These are phyloP conservation scores for Acrossocheilus fasciatus DNA, from an alignment of 2,797 vertebrate genomes.

Conservation along the genomic window DNA sequence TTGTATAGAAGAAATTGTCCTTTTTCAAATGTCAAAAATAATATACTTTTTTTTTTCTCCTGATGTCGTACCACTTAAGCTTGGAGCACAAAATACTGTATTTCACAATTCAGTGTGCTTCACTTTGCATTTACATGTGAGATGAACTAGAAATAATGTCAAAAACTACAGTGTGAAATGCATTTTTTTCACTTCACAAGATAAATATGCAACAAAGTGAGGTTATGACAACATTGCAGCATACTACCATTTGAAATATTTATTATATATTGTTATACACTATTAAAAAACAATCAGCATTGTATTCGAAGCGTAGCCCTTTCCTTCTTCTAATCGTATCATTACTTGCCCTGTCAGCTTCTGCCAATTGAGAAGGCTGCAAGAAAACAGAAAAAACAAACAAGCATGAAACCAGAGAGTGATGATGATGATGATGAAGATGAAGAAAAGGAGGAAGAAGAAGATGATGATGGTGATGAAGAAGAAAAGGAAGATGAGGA, in stretches of 20 bases:
- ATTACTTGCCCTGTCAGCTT: slow-evolving; percentile 76
- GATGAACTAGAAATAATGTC: neutral
- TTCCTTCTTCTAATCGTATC: neutral
- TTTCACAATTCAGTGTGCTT: neutral
- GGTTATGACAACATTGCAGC: neutral
- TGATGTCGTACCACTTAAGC: too few species aligned
- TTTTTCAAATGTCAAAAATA: neutral
- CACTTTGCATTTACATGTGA: neutral
- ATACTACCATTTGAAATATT: neutral
- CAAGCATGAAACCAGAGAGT: slow-evolving; percentile 58
- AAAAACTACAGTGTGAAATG: neutral
- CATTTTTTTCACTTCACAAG: neutral
- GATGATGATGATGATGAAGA: slow-evolving; percentile 82
- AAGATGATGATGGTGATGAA: slow-evolving; percentile 62
- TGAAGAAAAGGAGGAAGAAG: slow-evolving; percentile 60
- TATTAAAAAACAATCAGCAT: neutral
- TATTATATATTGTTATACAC: neutral
- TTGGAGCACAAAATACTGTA: neutral
- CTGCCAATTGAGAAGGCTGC: slow-evolving; percentile 94
- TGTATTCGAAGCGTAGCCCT: neutral
- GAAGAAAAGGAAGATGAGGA: slow-evolving; percentile 71
- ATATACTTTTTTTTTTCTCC: too few species aligned
- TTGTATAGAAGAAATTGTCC: neutral
- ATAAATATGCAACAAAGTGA: neutral
- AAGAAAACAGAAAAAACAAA: slow-evolving; percentile 82